Percentiles rank a stretch among this genome's conserved stretches.
Conservation (phyloP, 2,888 invertebrate genomes). For the Drosophila leonis region DNA sequence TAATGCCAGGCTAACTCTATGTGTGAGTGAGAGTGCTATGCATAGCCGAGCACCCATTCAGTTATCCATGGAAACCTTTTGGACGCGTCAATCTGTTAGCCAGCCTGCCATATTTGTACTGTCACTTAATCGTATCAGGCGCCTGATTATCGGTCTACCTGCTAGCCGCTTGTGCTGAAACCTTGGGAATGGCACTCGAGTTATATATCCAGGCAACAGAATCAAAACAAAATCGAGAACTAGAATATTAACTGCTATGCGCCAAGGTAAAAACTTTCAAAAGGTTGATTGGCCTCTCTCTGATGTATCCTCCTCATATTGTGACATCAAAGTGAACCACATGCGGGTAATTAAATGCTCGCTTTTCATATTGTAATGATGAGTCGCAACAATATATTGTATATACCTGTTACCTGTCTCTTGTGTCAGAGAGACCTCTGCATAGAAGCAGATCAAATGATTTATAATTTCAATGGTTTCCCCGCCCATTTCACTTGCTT, state of each 20-base stretch:
- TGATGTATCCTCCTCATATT: slow-evolving; percentile 36
- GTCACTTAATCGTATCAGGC: slow-evolving; percentile 34
- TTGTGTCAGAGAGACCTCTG: slow-evolving; percentile 7
- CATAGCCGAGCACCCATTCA: slow-evolving; percentile 16
- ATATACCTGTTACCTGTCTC: neutral
- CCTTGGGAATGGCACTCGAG: neutral
- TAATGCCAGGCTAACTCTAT: slow-evolving; percentile 17
- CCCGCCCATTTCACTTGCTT: neutral
- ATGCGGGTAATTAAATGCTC: slow-evolving; percentile 76
- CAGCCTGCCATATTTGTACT: slow-evolving; percentile 27
- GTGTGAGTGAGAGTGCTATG: slow-evolving; percentile 8
- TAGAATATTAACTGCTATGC: slow-evolving; percentile 65
- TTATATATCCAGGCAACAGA: slow-evolving; percentile 7
- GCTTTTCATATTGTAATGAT: neutral
- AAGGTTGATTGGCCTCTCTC: slow-evolving; percentile 17
- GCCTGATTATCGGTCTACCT: slow-evolving; percentile 33
- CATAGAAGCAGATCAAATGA: slow-evolving; percentile 16
- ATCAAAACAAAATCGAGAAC: slow-evolving; percentile 43
- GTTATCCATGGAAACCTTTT: slow-evolving; percentile 14
- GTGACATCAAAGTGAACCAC: slow-evolving; percentile 64
- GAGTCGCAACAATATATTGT: slow-evolving; percentile 9
- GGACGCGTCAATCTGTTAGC: slow-evolving; percentile 5
- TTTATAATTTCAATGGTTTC: slow-evolving; percentile 17
- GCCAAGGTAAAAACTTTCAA: slow-evolving; percentile 21
- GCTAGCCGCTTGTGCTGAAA: neutral